Base-by-base conservation (phyloP, 2,888 invertebrate genomes). In the Euphydryas editha region DNA sequence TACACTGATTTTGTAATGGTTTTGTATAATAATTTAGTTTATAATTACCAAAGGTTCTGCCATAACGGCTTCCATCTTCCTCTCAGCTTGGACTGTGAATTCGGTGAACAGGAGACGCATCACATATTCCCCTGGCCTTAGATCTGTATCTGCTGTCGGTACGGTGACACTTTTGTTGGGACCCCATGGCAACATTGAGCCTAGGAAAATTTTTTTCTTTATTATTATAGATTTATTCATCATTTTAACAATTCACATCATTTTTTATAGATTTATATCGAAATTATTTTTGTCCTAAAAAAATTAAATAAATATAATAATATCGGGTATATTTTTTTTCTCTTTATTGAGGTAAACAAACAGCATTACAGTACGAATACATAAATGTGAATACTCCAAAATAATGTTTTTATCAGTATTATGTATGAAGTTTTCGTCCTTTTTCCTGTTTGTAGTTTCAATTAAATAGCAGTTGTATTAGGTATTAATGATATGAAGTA, bases 61-160 rank as follows among this genome's bases (percentile, higher is more conserved):
- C 95, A 99, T 97, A 1, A 99, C 98, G 63, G 95, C 95, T 82
- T 99, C 98, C 90, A 99, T 98, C 90, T 99, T 99, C 83, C 97
- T 96, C 81, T 99, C 99, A 0, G 98, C 98, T 79, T 98, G 96
- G 1, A 96, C 93, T 0, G 99, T 98, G 81, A 99, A 99, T 87
- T 99, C 99, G 0, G 98, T 95, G 83, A 99, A 99, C 1, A 99
- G 94, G 54, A 98, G 96, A 68, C 98, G 94, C 96, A 99, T 98
- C 0, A 99, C 98, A 89, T 97, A 99, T 88, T 99, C 99, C 13
- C 99, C 99, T 0, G 98, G 98, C 67, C 97, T 94, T 17, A 96
- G 89, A 77, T 96, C 95, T 76, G 94, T 93, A 79, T 96, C 95
- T 11, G 87, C 83, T 24, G 92, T 88, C 46, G 94, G 83, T 67